These are phyloP conservation scores for Chaitophorus viminalis DNA, from an alignment of 2,888 invertebrate genomes.

Conservation along the genomic window DNA sequence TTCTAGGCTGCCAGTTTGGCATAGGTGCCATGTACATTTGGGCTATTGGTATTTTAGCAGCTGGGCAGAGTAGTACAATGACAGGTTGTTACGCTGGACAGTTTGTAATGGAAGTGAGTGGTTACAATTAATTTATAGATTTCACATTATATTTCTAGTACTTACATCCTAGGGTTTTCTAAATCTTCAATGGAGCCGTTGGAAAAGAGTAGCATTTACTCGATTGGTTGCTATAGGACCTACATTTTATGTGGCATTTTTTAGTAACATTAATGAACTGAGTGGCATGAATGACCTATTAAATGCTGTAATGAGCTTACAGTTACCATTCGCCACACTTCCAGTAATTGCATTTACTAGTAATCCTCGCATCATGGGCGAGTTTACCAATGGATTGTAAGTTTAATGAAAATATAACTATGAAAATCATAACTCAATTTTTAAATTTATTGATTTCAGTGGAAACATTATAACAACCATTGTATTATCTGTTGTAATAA, in stretches of 20 bases:
- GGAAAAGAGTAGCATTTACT: constrained; percentile 87
- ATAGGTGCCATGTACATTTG: constrained; percentile 83
- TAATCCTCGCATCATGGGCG: constrained; percentile 81
- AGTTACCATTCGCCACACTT: constrained; percentile 86
- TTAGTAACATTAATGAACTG: constrained; percentile 75
- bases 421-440: constrained; percentile 7
- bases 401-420: constrained; percentile 65
- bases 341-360: constrained; percentile 89
- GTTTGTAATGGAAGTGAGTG: constrained; percentile 80
- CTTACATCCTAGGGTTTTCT: constrained; percentile 75
- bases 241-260: constrained; percentile 78
- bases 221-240: constrained; percentile 82
- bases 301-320: constrained; percentile 87
- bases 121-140: neutral
- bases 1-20: constrained; percentile 81
- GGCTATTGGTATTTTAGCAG: constrained; percentile 84
- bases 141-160: constrained; percentile 32
- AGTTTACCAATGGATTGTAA: constrained; percentile 83
- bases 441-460: constrained; percentile 69
- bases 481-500: constrained; percentile 76
- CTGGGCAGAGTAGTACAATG: constrained; percentile 87
- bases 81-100: constrained; percentile 89
- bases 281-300: constrained; percentile 85
- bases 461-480: constrained; percentile 77
- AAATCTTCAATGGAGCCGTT: constrained; percentile 84